phyloP scores from a whole-genome alignment of 1,140 invertebrate genomes.

The Micrasema longulum region DNA sequence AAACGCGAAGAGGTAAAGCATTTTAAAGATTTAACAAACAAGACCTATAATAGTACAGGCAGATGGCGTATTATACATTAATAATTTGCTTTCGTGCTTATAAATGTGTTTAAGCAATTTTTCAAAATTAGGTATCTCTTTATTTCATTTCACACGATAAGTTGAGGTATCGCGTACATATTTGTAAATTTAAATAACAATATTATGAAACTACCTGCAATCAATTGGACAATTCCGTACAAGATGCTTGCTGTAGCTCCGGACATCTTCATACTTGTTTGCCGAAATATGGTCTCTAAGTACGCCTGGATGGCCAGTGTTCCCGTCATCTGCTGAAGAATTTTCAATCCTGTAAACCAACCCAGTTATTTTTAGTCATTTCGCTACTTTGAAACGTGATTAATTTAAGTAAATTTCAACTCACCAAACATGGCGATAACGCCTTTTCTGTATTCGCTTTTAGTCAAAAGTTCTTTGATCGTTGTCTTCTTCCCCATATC shows the following conservation, averaged over 20 bases:
- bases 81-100: too few species aligned
- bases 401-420: not conserved
- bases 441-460: conserved; percentile 72
- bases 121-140: too few species aligned
- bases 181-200: too few species aligned
- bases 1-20: too few species aligned
- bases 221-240: conserved; percentile 75
- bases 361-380: not conserved
- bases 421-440: conserved; percentile 56
- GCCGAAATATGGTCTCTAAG: conserved; percentile 72
- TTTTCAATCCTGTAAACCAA: conserved; percentile 71
- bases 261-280: conserved; percentile 65
- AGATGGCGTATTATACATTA: too few species aligned
- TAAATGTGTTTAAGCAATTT: too few species aligned
- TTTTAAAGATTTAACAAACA: too few species aligned
- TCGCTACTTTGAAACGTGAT: not conserved
- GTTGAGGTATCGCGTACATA: too few species aligned
- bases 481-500: conserved; percentile 67
- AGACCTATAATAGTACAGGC: too few species aligned
- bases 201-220: conserved; percentile 61
- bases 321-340: conserved; percentile 74
- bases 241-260: conserved; percentile 69
- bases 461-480: conserved; percentile 69
- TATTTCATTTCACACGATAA: too few species aligned
- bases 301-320: conserved; percentile 78